Base-by-base conservation (phyloP, 2,113 vertebrate species). In the Tachysurus fulvidraco region DNA sequence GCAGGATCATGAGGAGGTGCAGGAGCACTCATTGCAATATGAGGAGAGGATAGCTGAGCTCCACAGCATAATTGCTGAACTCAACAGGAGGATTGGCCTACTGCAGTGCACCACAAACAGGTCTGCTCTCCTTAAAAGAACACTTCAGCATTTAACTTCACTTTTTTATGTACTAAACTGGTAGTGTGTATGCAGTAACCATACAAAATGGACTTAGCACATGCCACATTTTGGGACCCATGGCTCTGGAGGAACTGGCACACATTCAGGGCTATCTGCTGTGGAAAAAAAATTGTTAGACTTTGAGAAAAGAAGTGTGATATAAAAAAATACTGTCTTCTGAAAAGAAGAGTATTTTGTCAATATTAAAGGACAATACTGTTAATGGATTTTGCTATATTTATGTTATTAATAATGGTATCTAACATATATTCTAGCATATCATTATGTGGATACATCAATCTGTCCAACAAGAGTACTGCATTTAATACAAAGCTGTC, bases 1-100 rank as follows among this genome's bases (percentile, higher is more conserved):
- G 96, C 95, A 94, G 91, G 96, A 97, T 62, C 95, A 97, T 0
- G 96, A 97, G 92, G 96, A 97, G 0, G 92, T 96, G 77, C 96
- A 97, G 93, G 96, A 97, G 89, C 91, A 93, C 60, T 96, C 94
- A 0, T 91, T 96, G 17, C 95, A 95, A 55, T 97, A 97, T 0
- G 96, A 97, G 90, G 96, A 97, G 41, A 93, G 96, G 79, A 96
- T 97, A 93, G 97, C 96, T 0, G 96, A 97, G 74, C 94, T 97
- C 4, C 96, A 96, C 93, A 96, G 96, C 86, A 93, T 97, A 93
- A 97, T 97, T 23, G 96, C 97, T 0, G 96, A 97, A 77, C 94
- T 97, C 90, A 97, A 96, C 88, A 96, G 97, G 93, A 97, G 97
- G 93, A 97, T 97, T 44, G 94, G 96, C 87, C 94, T 94, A 7